Percentiles rank a stretch among this genome's conserved stretches.
Evolutionary conservation across 2,888 invertebrate species (phyloP).

Genomic region (Agrotis ipsilon): DNA sequence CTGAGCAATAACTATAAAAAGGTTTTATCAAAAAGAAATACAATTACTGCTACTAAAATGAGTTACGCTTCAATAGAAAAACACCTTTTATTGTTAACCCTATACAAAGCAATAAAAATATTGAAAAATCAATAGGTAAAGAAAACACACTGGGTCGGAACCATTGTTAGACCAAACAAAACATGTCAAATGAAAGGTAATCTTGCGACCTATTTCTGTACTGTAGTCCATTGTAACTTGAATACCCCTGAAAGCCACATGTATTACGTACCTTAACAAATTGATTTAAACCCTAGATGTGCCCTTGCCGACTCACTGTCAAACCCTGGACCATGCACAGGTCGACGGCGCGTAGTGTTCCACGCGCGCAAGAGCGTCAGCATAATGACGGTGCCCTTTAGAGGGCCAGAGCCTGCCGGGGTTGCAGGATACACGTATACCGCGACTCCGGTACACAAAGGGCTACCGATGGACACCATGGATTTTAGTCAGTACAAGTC

Average conservation of each 20-base stretch:
- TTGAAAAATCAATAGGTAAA: not conserved
- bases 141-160: constrained; percentile 6
- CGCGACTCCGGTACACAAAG: too few species aligned
- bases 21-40: too few species aligned
- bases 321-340: too few species aligned
- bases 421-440: too few species aligned
- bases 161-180: constrained; percentile 35
- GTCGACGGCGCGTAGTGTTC: too few species aligned
- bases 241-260: not conserved
- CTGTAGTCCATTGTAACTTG: constrained; percentile 21
- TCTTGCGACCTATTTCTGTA: not conserved
- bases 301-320: too few species aligned
- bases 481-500: too few species aligned
- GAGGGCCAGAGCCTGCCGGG: too few species aligned
- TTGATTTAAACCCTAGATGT: not conserved
- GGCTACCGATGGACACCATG: too few species aligned
- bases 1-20: too few species aligned
- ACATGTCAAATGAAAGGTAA: constrained; percentile 22
- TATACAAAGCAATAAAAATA: not conserved
- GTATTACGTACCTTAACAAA: constrained; percentile 2
- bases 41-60: not conserved
- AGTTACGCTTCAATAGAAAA: not conserved
- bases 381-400: too few species aligned
- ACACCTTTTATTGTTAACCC: not conserved
- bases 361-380: too few species aligned